Percentiles rank a stretch among this genome's conserved stretches.
phyloP scores from a whole-genome alignment of 2,888 invertebrate species.

The Alloplasta piceator region DNA sequence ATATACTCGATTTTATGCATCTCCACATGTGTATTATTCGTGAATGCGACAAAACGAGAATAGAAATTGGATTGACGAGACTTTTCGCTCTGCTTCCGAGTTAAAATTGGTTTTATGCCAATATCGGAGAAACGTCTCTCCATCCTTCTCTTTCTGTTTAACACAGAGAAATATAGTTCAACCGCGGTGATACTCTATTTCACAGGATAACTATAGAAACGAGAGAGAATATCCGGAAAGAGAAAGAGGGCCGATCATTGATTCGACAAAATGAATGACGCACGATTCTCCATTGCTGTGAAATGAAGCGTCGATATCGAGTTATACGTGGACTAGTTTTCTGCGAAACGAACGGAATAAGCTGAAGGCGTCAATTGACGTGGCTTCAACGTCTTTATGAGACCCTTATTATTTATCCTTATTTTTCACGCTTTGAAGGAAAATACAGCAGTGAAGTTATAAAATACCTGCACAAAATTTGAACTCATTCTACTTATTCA shows the following conservation, averaged over 20 bases:
- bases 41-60: conserved; percentile 33
- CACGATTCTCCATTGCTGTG: conserved; percentile 24
- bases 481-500: too few relatives aligned
- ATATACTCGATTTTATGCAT: too few relatives aligned
- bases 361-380: too few relatives aligned
- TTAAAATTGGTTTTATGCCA: conserved; percentile 58
- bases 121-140: conserved; percentile 35
- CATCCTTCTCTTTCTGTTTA: too few relatives aligned
- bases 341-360: too few relatives aligned
- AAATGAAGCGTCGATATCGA: background rate
- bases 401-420: too few relatives aligned
- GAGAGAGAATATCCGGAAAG: conserved; percentile 2
- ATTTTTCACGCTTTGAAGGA: too few relatives aligned
- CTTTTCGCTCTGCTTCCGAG: conserved; percentile 35
- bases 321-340: too few relatives aligned
- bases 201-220: conserved; percentile 5
- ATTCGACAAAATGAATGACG: conserved; percentile 33
- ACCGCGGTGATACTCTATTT: conserved; percentile 44
- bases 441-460: too few relatives aligned
- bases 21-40: background rate
- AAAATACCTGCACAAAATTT: too few relatives aligned
- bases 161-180: too few relatives aligned
- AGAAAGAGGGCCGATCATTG: conserved; percentile 36
- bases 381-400: too few relatives aligned
- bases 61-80: conserved; percentile 54